Evolutionary conservation across 2,113 vertebrate species (phyloP), one percentile per base, ranked within the genome.

Genomic region (Mionectes macconnelli): DNA sequence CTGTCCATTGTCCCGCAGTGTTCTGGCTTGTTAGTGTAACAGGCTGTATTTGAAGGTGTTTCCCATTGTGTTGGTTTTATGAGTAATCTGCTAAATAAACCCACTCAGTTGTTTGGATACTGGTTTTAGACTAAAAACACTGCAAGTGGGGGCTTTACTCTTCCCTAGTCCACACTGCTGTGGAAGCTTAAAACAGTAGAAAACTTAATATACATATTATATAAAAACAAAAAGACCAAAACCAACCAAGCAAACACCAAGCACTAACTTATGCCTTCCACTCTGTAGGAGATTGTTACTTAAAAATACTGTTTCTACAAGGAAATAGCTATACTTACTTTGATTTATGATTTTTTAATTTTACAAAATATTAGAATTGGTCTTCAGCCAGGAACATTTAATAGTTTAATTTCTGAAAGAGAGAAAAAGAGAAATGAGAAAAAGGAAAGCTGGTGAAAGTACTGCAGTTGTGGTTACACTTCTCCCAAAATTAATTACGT

Each of bases 91-190:
- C 53, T 60, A 94, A 94, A 92, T 59, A 67, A 91, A 72, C 18
- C 79, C 49, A 68, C 37, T 27, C 87, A 77, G 88, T 24, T 44
- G 77, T 92, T 74, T 92, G 39, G 44, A 88, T 78, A 66, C 60
- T 90, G 88, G 37, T 53, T 96, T 96, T 92, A 84, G 56, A 93
- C 82, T 44, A 72, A 93, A 55, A 95, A 59, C 35, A 80, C 55
- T 21, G 79, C 74, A 95, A 95, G 52, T 57, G n/a, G 14, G 12
- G 22, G 27, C 67, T 96, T 94, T 92, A 85, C 23, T 90, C 80
- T 68, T 81, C 47, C 49, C 30, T 93, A 84, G 89, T 90, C 59
- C 59, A 47, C 93, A 33, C 44, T 91, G 84, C 40, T 53, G 20
- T 8, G 18, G 16, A 88, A 67, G 55, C 42, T 93, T 94, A 89